These are phyloP conservation scores for Pseudobourletiella spinata DNA, from an alignment of 1,140 invertebrate genomes.

Conservation along the genomic window DNA sequence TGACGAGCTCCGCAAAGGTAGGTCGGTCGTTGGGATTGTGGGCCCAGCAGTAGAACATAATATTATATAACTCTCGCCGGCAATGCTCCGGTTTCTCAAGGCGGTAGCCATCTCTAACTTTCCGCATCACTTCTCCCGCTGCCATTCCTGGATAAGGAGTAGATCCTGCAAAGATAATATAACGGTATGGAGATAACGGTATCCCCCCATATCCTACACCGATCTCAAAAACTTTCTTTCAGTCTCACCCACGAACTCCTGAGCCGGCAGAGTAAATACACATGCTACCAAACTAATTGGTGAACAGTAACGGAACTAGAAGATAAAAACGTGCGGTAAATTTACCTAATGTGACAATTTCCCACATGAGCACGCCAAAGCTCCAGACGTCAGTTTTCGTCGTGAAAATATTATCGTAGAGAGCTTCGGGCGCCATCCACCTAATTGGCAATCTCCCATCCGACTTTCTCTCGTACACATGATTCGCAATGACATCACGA, in stretches of 20 bases:
- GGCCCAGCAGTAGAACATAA: conserved; percentile 91
- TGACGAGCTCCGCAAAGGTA: conserved; percentile 66
- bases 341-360: conserved; percentile 52
- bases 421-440: conserved; percentile 91
- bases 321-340: no score
- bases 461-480: conserved; percentile 84
- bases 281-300: no score
- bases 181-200: no score
- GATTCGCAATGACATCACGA: conserved; percentile 63
- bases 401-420: conserved; percentile 84
- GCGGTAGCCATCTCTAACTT: conserved; percentile 67
- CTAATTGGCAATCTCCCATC: conserved; percentile 59
- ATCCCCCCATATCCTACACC: no score
- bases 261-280: no score
- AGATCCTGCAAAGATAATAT: conserved; percentile 66
- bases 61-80: conserved; percentile 77
- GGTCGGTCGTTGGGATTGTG: conserved; percentile 66
- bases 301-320: no score
- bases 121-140: conserved; percentile 50
- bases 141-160: conserved; percentile 81
- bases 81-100: conserved; percentile 83
- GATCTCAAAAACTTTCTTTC: no score
- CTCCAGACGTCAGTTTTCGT: conserved; percentile 89
- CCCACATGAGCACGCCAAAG: conserved; percentile 86
- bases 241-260: no score